A percentile compares a stretch with the other conserved stretches of the same genome.
These are phyloP conservation scores for Drosophila nigrodunni DNA, from an alignment of 1,140 invertebrate species.

Conservation along the genomic window DNA sequence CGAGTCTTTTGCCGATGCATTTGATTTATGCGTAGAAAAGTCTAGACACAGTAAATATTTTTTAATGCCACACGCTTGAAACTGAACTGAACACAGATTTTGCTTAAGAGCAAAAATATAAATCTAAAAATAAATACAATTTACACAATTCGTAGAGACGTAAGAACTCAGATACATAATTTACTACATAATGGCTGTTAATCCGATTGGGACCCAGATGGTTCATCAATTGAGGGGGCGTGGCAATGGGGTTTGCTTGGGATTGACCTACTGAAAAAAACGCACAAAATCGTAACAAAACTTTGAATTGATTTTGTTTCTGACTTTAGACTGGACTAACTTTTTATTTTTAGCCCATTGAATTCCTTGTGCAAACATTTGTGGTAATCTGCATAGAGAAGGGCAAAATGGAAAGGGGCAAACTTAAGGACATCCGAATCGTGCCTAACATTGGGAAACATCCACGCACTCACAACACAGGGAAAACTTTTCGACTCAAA, in stretches of 20 bases:
- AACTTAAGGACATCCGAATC: constrained; percentile 24
- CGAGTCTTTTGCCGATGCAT: constrained; percentile 62
- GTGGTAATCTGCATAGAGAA: constrained; percentile 15
- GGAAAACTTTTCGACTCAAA: constrained; percentile 24
- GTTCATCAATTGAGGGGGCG: constrained; percentile 6
- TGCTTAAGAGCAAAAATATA: constrained; percentile 65
- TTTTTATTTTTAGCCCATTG: constrained; percentile 51
- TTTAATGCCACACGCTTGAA: constrained; percentile 70
- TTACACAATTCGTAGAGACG: constrained; percentile 58
- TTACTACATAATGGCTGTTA: constrained; percentile 65
- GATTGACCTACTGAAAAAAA: constrained; percentile 29
- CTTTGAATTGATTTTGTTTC: constrained; percentile 71
- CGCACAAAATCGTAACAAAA: constrained; percentile 34
- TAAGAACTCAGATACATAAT: constrained; percentile 52
- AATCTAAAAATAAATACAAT: constrained; percentile 77
- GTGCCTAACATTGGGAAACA: neutral
- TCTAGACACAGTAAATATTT: constrained; percentile 83
- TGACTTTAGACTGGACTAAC: constrained; percentile 18
- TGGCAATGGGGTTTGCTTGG: neutral
- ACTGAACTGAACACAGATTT: constrained; percentile 53
- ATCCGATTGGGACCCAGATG: constrained; percentile 50
- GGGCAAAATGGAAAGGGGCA: neutral
- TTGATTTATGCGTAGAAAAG: constrained; percentile 75
- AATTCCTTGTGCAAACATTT: constrained; percentile 60
- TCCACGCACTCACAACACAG: neutral